Evolutionary conservation across 2,797 vertebrate species (phyloP), one percentile per base, ranked within the genome.

Genomic region (Gastrophryne carolinensis): DNA sequence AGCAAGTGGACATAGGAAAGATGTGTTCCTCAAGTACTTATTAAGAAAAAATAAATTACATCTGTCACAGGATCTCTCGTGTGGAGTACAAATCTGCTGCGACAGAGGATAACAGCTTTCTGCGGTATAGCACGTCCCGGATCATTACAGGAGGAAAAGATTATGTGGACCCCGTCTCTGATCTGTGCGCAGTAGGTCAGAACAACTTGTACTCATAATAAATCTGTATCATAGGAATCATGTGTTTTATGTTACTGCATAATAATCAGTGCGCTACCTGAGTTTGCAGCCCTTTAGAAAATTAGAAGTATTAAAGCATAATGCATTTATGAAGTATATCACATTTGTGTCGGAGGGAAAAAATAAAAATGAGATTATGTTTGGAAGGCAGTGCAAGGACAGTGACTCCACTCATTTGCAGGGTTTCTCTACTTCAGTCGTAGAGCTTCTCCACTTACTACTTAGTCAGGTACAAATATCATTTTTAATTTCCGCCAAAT

Each of bases 21-120:
- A 65, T 32, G 58, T 71, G 75, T 78, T 78, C 64, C 57, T 65
- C 68, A 30, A 78, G 60, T 29, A 72, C 75, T 72, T 78, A 67
- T 78, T 78, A 78, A 72, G 74, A 58, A 78, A 78, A 78, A 72
- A 78, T 78, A 78, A 78, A 78, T 78, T 78, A 65, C 61, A 71
- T 78, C 75, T 78, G 75, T 78, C 75, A 78, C 67, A 78, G 72
- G 60, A 78, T 65, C 72, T 57, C 68, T 50, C 26, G 30, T 19
- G 26, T 35, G 63, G 26, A n/a, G 26, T 49, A 77, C 58, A 50
- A 71, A 71, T 78, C 60, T 37, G 58, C 60, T 37, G 67, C 72
- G 75, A 78, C 75, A 71, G 67, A 65, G 75, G 75, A 78, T 72
- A 78, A 72, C 75, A 72, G 75, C 67, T 78, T 78, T 72, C 23